Evolutionary conservation across 2,888 invertebrate species (phyloP).

Genomic region (Morpho achilles): DNA sequence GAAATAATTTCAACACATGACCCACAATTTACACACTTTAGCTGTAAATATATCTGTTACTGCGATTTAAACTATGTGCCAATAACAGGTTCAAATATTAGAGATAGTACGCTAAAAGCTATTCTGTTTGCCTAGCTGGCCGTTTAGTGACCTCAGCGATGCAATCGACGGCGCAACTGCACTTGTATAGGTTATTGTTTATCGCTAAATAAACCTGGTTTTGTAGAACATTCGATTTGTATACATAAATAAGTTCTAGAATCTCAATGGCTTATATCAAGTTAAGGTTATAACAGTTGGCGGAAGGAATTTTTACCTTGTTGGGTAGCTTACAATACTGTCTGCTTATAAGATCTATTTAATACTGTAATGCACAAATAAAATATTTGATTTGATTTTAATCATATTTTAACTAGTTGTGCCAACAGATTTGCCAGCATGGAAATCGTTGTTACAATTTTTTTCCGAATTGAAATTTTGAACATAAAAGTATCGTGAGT

Average conservation of each 20-base stretch:
- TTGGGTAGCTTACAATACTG: no score
- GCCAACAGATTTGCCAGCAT: no score
- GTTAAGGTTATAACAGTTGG: no score
- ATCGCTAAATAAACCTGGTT: slow-evolving; percentile 2
- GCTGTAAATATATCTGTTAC: neutral
- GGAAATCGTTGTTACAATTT: no score
- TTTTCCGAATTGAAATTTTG: no score
- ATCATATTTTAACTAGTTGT: no score
- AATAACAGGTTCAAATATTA: slow-evolving; percentile 13
- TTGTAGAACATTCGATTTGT: slow-evolving; percentile 1
- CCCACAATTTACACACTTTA: neutral
- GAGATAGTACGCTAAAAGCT: slow-evolving; percentile 16
- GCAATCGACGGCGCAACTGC: slow-evolving; percentile 17
- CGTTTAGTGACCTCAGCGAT: slow-evolving; percentile 17
- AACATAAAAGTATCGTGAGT: no score
- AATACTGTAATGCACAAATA: no score
- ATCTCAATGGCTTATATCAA: neutral
- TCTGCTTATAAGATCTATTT: no score
- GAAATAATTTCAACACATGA: no score
- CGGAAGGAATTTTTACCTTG: no score
- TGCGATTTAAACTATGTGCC: slow-evolving; percentile 2
- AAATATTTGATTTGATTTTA: no score
- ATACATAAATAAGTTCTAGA: neutral
- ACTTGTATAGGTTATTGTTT: slow-evolving; percentile 6
- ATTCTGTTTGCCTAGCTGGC: slow-evolving; percentile 16